phyloP scores from a whole-genome alignment of 2,113 vertebrate genomes.

The Sakesphorus luctuosus region DNA sequence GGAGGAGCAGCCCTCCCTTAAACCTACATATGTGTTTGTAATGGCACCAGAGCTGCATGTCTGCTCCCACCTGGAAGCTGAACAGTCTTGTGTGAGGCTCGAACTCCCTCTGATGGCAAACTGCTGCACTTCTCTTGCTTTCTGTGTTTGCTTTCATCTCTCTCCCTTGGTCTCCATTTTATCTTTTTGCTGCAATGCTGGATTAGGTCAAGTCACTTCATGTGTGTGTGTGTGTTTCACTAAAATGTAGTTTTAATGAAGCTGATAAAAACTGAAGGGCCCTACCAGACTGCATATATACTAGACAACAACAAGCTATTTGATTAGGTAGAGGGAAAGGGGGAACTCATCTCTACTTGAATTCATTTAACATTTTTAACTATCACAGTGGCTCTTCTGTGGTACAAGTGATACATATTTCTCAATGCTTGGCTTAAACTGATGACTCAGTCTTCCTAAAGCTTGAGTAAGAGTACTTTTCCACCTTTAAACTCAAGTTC shows the following conservation, averaged over 20 bases:
- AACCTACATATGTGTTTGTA: background rate
- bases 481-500: background rate
- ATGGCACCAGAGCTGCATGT: background rate
- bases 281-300: accelerated
- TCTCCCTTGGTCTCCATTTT: constrained; percentile 6
- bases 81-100: background rate
- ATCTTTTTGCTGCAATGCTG: background rate
- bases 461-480: background rate
- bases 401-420: background rate
- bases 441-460: background rate
- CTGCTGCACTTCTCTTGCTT: background rate
- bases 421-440: background rate
- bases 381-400: background rate
- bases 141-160: background rate
- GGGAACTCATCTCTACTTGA: background rate
- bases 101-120: constrained; percentile 37
- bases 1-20: background rate
- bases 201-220: background rate
- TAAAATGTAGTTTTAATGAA: background rate
- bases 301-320: background rate
- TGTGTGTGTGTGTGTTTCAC: background rate
- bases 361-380: background rate
- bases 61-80: background rate
- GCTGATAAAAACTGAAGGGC: background rate
- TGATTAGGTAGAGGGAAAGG: background rate